Conservation (phyloP, 2,797 vertebrate species). For the Mus caroli region DNA sequence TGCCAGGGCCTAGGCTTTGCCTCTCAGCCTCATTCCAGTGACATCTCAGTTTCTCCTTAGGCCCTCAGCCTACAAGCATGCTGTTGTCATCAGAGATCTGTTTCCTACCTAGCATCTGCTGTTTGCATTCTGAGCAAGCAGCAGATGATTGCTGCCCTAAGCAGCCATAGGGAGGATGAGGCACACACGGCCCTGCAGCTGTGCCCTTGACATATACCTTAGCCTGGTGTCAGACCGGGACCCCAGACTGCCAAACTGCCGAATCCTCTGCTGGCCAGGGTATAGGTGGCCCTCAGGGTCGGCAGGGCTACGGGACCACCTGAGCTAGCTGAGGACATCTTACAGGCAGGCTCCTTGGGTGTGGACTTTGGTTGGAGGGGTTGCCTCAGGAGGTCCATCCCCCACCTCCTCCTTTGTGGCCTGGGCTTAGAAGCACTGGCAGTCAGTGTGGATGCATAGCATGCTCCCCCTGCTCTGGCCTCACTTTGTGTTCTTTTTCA, state of each 20-base stretch:
- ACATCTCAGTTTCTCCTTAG: not conserved
- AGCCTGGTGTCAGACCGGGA: no score
- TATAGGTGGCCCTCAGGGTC: not conserved
- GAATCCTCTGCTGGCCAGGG: not conserved
- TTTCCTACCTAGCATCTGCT: fast-evolving
- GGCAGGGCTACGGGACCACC: not conserved
- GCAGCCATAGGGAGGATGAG: fast-evolving
- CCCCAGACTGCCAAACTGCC: fast-evolving
- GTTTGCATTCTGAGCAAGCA: not conserved
- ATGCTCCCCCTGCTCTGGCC: fast-evolving
- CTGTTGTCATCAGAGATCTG: no score
- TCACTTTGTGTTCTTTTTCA: slow-evolving; percentile 85
- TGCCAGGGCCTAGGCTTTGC: not conserved
- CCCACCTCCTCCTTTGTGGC: not conserved
- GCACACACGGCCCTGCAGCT: not conserved
- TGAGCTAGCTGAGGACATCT: not conserved
- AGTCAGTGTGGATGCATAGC: fast-evolving
- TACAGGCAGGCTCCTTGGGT: not conserved
- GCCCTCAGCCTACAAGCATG: not conserved
- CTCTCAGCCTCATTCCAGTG: not conserved
- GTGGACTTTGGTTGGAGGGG: not conserved
- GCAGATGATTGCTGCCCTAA: fast-evolving
- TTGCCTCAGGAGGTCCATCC: not conserved
- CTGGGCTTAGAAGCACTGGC: not conserved
- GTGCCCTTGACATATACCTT: fast-evolving